Evolutionary conservation across 2,797 vertebrate genomes (phyloP), one percentile per base, ranked within the genome.

Genomic region (Ciconia nigra): DNA sequence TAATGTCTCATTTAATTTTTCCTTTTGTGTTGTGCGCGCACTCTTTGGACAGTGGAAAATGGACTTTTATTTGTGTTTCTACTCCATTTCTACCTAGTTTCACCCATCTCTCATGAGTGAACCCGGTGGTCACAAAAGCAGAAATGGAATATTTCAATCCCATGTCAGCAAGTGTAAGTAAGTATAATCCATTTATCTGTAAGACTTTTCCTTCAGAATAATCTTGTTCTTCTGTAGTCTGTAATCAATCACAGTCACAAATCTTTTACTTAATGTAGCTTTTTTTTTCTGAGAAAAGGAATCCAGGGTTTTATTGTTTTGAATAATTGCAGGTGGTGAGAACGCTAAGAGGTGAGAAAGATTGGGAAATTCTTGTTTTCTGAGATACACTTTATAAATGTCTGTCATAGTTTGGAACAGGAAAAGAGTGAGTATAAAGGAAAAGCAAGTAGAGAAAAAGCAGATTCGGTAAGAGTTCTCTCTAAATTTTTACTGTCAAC

Each of bases 141-240:
- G 82, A 91, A 94, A 83, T n/a, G 94, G 76, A 95, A 2, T 81
- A 83, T 88, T 95, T 96, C 89, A 95, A 59, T 78, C 62, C 58
- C 57, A 52, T 87, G 82, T 94, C 92, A 91, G 58, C 76, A 86
- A 94, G 61, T 62, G 54, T 92, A 96, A 94, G 81, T 92, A 92
- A 63, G 58, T 76, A 62, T 85, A 93, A 94, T 95, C 86, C n/a
- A 3, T 92, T 86, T 93, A 93, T 96, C 94, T 95, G 13, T 86
- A 85, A 93, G 79, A 69, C 19, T 94, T 95, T 94, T 95, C 44
- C n/a, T 95, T 90, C 49, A 73, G 67, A 87, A 81, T 90, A 87
- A 91, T 84, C 66, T 88, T 51, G 22, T 59, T 95, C 83, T 86
- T 92, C 69, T 73, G n/a, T 54, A 89, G 72, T 76, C 80, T 90